A percentile compares a stretch with the other conserved stretches of the same genome.
These are phyloP conservation scores for Phylloscopus whistleri DNA, from an alignment of 2,113 vertebrate species.

Conservation along the genomic window DNA sequence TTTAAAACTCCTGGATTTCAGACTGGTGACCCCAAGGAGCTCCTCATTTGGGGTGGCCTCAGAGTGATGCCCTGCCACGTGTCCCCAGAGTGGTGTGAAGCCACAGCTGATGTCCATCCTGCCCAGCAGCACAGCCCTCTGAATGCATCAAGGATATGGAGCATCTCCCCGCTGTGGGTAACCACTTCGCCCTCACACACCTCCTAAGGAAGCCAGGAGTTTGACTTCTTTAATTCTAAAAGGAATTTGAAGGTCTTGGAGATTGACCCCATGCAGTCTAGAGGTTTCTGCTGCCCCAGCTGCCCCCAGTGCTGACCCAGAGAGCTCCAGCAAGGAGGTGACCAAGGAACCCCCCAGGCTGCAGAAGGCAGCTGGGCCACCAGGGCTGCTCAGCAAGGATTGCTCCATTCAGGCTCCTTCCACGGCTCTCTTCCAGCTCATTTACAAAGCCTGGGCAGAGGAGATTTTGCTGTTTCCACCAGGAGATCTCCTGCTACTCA, in stretches of 20 bases:
- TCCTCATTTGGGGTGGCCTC: background rate
- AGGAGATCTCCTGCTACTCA: background rate
- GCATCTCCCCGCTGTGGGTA: background rate
- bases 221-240: background rate
- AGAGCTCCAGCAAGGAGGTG: background rate
- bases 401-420: background rate
- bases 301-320: background rate
- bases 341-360: background rate
- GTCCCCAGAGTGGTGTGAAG: background rate
- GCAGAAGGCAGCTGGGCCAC: too few relatives aligned
- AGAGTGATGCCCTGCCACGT: background rate
- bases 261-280: background rate
- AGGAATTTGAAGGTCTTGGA: background rate
- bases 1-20: background rate
- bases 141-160: background rate
- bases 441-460: background rate
- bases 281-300: background rate
- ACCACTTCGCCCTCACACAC: accelerated
- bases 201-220: background rate
- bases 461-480: background rate
- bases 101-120: background rate
- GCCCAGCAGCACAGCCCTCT: background rate
- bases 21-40: background rate
- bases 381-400: background rate
- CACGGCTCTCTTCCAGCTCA: background rate